phyloP scores from a whole-genome alignment of 2,888 invertebrate genomes.

The Tridacna crocea region DNA sequence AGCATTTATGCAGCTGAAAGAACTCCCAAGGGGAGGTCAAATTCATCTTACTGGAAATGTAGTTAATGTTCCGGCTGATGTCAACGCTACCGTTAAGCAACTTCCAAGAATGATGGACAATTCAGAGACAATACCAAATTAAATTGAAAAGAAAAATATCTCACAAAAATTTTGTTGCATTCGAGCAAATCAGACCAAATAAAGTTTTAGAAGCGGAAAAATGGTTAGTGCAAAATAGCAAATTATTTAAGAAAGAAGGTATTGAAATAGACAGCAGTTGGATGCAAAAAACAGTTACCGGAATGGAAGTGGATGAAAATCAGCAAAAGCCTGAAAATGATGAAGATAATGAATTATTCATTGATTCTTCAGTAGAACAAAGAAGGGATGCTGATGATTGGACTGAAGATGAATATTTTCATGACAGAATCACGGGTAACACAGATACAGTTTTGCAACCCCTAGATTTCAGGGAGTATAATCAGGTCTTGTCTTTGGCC shows the following conservation, averaged over 20 bases:
- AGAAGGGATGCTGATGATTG: neutral
- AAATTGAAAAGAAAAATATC: constrained; percentile 48
- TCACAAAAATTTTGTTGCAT: constrained; percentile 36
- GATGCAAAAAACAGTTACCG: neutral
- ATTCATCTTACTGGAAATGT: constrained; percentile 60
- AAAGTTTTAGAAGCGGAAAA: constrained; percentile 50
- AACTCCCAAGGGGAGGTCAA: constrained; percentile 71
- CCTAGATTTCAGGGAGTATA: constrained; percentile 41
- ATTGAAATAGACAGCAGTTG: constrained; percentile 74
- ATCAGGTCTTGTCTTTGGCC: constrained; percentile 26
- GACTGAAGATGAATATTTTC: constrained; percentile 47
- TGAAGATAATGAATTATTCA: neutral
- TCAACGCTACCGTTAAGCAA: constrained; percentile 40
- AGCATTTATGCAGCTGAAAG: constrained; percentile 81
- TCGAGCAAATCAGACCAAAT: constrained; percentile 56
- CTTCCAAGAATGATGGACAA: constrained; percentile 50
- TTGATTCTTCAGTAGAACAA: no score
- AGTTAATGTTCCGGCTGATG: constrained; percentile 65
- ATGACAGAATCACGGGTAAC: constrained; percentile 31
- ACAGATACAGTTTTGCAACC: constrained; percentile 33
- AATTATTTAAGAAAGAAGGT: constrained; percentile 42
- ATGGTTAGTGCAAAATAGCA: constrained; percentile 55
- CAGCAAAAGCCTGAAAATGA: neutral
- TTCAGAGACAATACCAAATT: constrained; percentile 53
- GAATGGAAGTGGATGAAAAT: neutral